Evolutionary conservation across 1,140 invertebrate genomes (phyloP), one percentile per base, ranked within the genome.

Genomic region (Coenobita brevimanus): DNA sequence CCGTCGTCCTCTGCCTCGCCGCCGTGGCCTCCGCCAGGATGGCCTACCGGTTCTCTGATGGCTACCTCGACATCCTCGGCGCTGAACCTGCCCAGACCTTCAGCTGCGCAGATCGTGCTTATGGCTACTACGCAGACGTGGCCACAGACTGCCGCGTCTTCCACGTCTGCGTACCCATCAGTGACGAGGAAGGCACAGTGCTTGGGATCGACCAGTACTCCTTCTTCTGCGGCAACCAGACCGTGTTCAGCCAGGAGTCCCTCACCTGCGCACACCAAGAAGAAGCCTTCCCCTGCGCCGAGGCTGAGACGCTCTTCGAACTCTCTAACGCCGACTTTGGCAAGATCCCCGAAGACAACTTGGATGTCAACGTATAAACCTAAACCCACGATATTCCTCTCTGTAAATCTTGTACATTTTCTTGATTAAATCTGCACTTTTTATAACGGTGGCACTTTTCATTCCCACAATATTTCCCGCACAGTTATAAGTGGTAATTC

Each of bases 61-160:
- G 91, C 3, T 90, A 91, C 10, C 89, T 88, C 41, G 64, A 71
- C 15, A 91, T 91, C 81, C 92, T 92, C 0, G 93, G 93, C 81
- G 93, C 92, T 79, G 92, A 92, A 60, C 92, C 93, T 67, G 88
- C 91, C 10, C 91, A 91, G 76, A 92, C 92, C 90, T 89, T 93
- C 83, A 92, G 92, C 89, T 89, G 92, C 75, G 90, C 92, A 46
- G 92, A 92, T 90, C 92, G 92, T 78, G 90, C 92, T 41, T 85
- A 78, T 57, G 73, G 82, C 36, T 78, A 78, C 73, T 78, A 78
- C 82, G 71, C 73, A 21, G 82, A 78, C n/a, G n/a, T n/a, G n/a
- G n/a, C n/a, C n/a, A n/a, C n/a, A n/a, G n/a, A n/a, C n/a, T n/a
- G n/a, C n/a, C n/a, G n/a, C n/a, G n/a, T n/a, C n/a, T n/a, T n/a